phyloP scores from a whole-genome alignment of 2,888 invertebrate species.

The Idaea dimidiata region DNA sequence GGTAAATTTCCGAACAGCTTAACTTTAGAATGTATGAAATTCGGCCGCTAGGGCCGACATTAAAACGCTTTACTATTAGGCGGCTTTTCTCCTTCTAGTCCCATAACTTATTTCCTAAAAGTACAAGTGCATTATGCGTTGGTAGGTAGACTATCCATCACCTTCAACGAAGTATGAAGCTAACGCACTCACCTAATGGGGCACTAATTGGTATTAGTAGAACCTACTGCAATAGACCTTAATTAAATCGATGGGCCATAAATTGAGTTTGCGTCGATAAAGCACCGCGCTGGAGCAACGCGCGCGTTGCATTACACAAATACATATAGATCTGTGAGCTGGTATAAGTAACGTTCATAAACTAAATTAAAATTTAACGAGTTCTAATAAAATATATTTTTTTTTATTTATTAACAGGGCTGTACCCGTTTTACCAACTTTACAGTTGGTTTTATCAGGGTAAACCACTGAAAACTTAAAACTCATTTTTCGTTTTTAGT shows the following conservation, averaged over 20 bases:
- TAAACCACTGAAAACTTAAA: no score
- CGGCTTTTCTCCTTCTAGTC: no score
- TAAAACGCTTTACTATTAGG: no score
- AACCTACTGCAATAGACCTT: constrained; percentile 35
- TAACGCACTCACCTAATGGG: constrained; percentile 39
- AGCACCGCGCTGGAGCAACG: not conserved
- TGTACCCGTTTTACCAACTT: no score
- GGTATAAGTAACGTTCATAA: not conserved
- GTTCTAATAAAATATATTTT: constrained; percentile 15
- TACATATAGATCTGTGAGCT: not conserved
- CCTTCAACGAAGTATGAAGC: not conserved
- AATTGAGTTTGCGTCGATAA: constrained; percentile 27
- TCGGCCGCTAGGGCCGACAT: no score
- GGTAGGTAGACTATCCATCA: not conserved
- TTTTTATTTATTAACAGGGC: no score
- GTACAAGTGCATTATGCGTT: not conserved
- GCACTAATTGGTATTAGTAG: constrained; percentile 45
- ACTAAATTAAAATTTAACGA: not conserved
- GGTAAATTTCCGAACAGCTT: no score
- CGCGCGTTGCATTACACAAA: not conserved
- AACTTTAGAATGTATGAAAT: no score
- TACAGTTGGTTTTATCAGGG: no score
- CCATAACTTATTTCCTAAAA: no score
- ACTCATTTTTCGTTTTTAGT: no score
- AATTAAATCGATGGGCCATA: constrained; percentile 50